These are phyloP conservation scores for Charaxes varanes DNA, from an alignment of 1,140 invertebrate species.

Conservation along the genomic window DNA sequence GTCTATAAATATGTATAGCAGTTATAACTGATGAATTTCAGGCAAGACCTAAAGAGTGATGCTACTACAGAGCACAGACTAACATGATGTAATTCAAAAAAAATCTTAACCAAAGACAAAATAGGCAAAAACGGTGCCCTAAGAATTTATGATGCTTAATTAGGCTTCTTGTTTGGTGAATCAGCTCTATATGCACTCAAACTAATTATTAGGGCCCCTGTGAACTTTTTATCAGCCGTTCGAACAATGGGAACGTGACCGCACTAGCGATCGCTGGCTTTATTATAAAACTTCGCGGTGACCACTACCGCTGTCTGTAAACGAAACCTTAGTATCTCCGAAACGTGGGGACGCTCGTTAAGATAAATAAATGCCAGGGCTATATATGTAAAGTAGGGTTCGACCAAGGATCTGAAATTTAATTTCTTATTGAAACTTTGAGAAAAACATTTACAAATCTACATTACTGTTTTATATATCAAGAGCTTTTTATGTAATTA, in stretches of 20 bases:
- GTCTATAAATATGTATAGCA: too few species aligned
- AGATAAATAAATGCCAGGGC: conserved; percentile 37
- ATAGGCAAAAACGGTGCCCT: conserved; percentile 8
- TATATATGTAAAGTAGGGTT: conserved; percentile 31
- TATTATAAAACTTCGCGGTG: conserved; percentile 31
- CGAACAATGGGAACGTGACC: conserved; percentile 70
- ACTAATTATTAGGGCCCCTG: conserved; percentile 63
- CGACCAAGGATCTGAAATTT: too few species aligned
- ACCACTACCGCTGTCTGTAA: conserved; percentile 25
- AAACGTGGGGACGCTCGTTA: conserved; percentile 22
- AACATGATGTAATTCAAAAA: too few species aligned
- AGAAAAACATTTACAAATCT: too few species aligned
- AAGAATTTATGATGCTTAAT: conserved; percentile 56
- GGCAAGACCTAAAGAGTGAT: too few species aligned
- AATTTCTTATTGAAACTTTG: too few species aligned
- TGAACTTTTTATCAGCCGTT: conserved; percentile 63
- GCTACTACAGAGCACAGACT: too few species aligned
- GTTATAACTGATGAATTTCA: too few species aligned
- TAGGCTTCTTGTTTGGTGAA: conserved; percentile 63
- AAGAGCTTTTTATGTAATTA: too few species aligned
- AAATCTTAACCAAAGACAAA: not conserved
- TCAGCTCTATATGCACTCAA: conserved; percentile 42
- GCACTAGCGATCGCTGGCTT: conserved; percentile 45
- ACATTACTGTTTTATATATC: too few species aligned
- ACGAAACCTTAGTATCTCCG: conserved; percentile 24